Base-by-base conservation (phyloP, 2,113 vertebrate genomes). In the Ochotona curzoniae region DNA sequence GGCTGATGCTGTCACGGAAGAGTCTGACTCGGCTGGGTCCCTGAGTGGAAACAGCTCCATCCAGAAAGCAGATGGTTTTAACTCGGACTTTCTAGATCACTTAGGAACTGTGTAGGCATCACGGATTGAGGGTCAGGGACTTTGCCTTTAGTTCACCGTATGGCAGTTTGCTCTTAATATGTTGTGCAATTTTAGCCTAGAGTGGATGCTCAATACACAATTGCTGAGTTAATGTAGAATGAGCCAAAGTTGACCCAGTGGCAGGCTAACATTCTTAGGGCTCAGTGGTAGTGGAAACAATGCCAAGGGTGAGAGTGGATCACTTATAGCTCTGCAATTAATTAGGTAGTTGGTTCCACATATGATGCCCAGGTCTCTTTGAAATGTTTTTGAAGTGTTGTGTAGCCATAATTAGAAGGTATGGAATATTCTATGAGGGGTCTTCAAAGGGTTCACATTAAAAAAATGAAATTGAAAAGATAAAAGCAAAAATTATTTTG, bases 211-310 rank as follows among this genome's bases (percentile, higher is more conserved):
- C 28, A 79, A 3, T 32, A 57, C 73, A 64, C 76, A 23, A 32
- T 73, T 82, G 15, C 64, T 47, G 66, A 90, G 64, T 90, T 75
- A 32, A 38, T 90, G 6, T 44, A 60, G 30, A 83, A 25, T 60
- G 64, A 95, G n/a, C 3, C 49, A 82, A 93, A 64, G 35, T 28
- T 96, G 79, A 73, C 28, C 70, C 61, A 44, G 69, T 28, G 15
- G 78, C 5, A 15, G n/a, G 11, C 82, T 20, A 35, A 61, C 5
- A 76, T 89, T 47, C 47, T 38, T 13, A 38, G 78, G 12, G 20
- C 2, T 13, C 1, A 26, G 38, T 21, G 30, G 61, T 7, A 49
- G 30, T 60, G 21, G 60, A 73, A 73, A 32, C 38, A 30, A n/a
- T 63, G 15, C 28, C 15, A 2, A 73, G 44, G 38, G 73, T n/a